Percentiles rank a stretch among this genome's conserved stretches.
These are phyloP conservation scores for Scaptomyza graminum DNA, from an alignment of 1,140 invertebrate genomes.

Conservation along the genomic window DNA sequence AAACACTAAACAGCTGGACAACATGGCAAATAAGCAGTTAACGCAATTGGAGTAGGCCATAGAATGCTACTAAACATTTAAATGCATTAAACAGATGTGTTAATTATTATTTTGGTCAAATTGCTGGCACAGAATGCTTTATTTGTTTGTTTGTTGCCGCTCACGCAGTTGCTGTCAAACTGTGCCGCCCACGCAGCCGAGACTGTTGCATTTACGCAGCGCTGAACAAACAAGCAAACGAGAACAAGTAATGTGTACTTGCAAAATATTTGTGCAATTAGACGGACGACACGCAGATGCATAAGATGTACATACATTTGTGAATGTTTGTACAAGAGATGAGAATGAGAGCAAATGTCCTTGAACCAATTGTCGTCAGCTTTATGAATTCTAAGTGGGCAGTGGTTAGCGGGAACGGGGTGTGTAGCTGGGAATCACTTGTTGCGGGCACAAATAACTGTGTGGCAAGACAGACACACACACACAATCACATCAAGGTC, in stretches of 20 bases:
- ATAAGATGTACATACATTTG: too few relatives aligned
- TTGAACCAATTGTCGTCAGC: slow-evolving; percentile 44
- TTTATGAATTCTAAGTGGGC: slow-evolving; percentile 17
- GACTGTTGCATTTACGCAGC: slow-evolving; percentile 37
- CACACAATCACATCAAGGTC: slow-evolving; percentile 23
- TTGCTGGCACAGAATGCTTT: not conserved
- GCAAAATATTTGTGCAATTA: slow-evolving; percentile 52
- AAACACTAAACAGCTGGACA: not conserved
- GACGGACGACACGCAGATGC: slow-evolving; percentile 25
- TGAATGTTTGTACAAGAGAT: not conserved
- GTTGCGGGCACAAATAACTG: slow-evolving; percentile 24
- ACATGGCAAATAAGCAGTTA: not conserved
- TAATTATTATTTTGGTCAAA: not conserved
- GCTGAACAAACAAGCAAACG: slow-evolving; percentile 51
- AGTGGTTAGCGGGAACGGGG: not conserved
- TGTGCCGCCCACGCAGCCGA: slow-evolving; percentile 57
- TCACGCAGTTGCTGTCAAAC: slow-evolving; percentile 43
- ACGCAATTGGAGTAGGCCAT: not conserved
- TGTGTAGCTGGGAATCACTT: slow-evolving; percentile 2
- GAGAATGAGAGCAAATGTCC: slow-evolving; percentile 28
- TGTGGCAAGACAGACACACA: not conserved
- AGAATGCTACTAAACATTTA: not conserved
- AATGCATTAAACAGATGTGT: not conserved
- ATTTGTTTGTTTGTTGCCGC: slow-evolving; percentile 2
- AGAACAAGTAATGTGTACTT: slow-evolving; percentile 28